Percentiles rank a stretch among this genome's conserved stretches.
Conservation (phyloP, 2,888 invertebrate genomes). For the Phasia obesa region DNA sequence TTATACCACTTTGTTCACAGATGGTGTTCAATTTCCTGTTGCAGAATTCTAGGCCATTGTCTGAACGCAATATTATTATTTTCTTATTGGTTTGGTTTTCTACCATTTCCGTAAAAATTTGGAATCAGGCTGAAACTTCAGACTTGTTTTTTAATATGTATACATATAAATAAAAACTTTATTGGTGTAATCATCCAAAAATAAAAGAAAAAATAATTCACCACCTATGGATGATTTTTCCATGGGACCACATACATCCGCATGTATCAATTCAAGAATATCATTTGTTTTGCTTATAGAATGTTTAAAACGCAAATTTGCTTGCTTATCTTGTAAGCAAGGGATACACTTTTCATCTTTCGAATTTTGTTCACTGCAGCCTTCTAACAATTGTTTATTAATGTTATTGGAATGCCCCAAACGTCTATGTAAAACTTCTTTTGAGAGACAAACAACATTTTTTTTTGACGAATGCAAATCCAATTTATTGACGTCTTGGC, state of each 20-base stretch:
- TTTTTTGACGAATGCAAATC: no score
- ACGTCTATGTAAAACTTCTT: conserved; percentile 24
- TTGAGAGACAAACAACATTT: background rate
- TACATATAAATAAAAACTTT: conserved; percentile 46
- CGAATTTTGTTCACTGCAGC: background rate
- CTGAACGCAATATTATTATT: conserved; percentile 9
- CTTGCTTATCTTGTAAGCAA: conserved; percentile 33
- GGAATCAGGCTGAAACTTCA: no score
- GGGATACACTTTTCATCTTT: conserved; percentile 10
- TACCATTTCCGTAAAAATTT: no score
- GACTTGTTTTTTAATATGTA: conserved; percentile 7
- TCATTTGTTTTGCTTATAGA: background rate
- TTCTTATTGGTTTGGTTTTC: background rate
- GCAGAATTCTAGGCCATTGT: conserved; percentile 32
- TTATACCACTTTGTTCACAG: conserved; percentile 10
- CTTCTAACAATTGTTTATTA: background rate
- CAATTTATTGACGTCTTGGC: no score
- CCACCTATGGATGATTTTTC: conserved; percentile 27
- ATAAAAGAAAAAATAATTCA: conserved; percentile 19
- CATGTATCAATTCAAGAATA: conserved; percentile 15
- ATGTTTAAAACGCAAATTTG: conserved; percentile 7
- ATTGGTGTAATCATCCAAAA: conserved; percentile 43
- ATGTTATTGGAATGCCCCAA: conserved; percentile 26
- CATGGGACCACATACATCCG: conserved; percentile 47
- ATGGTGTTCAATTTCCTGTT: background rate